These are phyloP conservation scores for Rafetus swinhoei DNA, from an alignment of 2,113 vertebrate species.

Conservation along the genomic window DNA sequence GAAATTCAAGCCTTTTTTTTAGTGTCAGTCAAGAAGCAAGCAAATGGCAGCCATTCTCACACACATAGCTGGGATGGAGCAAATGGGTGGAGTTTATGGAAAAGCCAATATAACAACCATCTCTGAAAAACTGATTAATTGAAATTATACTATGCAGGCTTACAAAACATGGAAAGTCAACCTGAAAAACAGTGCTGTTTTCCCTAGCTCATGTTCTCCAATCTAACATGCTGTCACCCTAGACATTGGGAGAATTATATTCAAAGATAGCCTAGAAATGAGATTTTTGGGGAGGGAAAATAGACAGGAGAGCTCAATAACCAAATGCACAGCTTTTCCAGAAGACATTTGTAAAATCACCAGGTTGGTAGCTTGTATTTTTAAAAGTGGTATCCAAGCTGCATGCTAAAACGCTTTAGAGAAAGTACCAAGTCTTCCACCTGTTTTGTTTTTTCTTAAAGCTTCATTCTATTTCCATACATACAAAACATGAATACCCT, in stretches of 20 bases:
- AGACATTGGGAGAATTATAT: background rate
- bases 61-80: accelerated
- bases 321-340: background rate
- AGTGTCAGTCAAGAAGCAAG: accelerated
- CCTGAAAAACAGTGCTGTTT: background rate
- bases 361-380: background rate
- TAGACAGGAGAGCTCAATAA: background rate
- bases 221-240: background rate
- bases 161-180: background rate
- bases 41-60: background rate
- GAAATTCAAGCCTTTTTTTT: background rate
- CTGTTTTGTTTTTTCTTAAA: background rate
- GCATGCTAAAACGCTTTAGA: background rate
- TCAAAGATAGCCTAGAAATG: background rate
- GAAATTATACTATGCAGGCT: background rate
- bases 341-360: background rate
- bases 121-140: background rate
- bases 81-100: background rate
- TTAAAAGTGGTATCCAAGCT: background rate
- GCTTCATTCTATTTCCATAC: constrained; percentile 47
- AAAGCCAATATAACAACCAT: background rate
- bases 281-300: background rate
- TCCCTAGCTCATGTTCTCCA: background rate
- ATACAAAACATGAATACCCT: constrained; percentile 18
- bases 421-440: background rate